Evolutionary conservation across 2,888 invertebrate species (phyloP), one percentile per base, ranked within the genome.

Genomic region (Melikaiella ostensackeni): DNA sequence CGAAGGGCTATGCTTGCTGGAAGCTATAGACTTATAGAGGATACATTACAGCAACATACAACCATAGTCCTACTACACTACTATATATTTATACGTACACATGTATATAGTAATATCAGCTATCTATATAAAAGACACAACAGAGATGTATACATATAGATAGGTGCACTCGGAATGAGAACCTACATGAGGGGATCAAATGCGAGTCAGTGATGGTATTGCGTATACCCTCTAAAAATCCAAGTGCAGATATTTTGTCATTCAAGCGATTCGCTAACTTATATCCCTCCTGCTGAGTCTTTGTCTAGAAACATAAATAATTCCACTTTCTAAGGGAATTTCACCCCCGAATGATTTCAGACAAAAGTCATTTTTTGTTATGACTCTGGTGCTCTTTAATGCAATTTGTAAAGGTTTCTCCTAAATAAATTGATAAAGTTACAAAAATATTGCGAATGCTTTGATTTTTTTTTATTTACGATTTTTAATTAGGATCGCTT

Each of bases 171-270:
- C 24, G 19, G 38, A 46, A 9, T 8, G 21, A 66, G 42, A 27
- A 66, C 38, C 21, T 38, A 46, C 19, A 46, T n/a, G n/a, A 70
- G 50, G 70, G 70, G 70, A 55, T 70, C 21, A 50, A 70, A 50
- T 27, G n/a, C 46, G 27, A 70, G 42, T 21, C 27, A 70, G 42
- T 66, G 42, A 46, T 27, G 42, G 46, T 46, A 66, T 66, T 42
- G 24, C 24, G 21, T 42, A 27, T 16, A 42, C 64, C 64, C 64
- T 42, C 64, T 50, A 30, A 46, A 46, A 70, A 50, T 50, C 30
- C 46, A 19, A 70, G 46, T 70, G 30, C n/a, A 63, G 63, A 63
- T 63, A 70, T 70, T 70, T 70, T 55, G 70, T 70, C 70, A 50
- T 33, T 50, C 27, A 13, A 46, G 64, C 24, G 38, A 64, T 64